Conservation (phyloP, 2,113 vertebrate genomes). For the Aptenodytes patagonicus region DNA sequence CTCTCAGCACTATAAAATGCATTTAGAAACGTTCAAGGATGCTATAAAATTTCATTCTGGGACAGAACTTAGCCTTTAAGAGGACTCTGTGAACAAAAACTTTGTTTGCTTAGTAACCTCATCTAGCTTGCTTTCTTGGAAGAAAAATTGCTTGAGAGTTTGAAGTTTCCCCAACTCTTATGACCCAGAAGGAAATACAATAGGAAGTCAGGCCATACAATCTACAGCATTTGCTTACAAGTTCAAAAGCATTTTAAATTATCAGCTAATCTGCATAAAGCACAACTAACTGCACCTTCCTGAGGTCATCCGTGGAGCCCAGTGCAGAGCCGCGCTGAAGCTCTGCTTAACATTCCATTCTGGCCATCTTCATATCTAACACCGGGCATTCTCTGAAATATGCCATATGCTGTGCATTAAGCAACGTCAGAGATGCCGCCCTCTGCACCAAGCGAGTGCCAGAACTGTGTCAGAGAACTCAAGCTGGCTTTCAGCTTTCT, state of each 20-base stretch:
- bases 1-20: constrained; percentile 17
- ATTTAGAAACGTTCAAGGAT: constrained; percentile 38
- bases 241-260: not conserved
- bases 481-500: not conserved
- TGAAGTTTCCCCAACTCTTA: not conserved
- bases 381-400: not conserved
- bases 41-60: constrained; percentile 37
- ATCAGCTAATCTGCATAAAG: not conserved
- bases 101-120: not conserved
- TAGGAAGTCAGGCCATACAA: not conserved
- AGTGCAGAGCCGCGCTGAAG: fast-evolving
- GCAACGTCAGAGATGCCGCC: not conserved
- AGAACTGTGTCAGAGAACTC: not conserved
- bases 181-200: not conserved
- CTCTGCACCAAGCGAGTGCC: not conserved
- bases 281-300: not conserved
- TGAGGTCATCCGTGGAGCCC: not conserved
- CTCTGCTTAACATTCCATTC: not conserved
- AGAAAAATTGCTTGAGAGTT: not conserved
- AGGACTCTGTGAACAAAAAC: not conserved
- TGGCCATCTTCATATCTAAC: not conserved
- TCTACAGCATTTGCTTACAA: not conserved
- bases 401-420: constrained; percentile 7
- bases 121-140: not conserved
- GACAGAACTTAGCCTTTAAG: constrained; percentile 26